Evolutionary conservation across 2,113 vertebrate genomes (phyloP), one percentile per base, ranked within the genome.

Genomic region (Macquaria australasica): DNA sequence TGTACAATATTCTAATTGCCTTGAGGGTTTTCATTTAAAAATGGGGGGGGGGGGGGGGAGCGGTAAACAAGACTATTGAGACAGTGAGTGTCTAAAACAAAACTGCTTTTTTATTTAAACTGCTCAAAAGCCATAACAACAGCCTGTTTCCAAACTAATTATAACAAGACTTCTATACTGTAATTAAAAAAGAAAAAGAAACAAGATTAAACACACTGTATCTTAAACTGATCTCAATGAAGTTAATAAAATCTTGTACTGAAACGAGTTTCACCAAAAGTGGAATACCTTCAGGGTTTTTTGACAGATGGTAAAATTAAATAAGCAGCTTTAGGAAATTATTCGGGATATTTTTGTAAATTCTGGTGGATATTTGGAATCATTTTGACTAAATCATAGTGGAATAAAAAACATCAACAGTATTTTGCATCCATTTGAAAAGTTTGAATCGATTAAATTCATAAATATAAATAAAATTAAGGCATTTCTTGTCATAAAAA

Each of bases 61-160:
- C 34, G 1, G 79, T 84, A 84, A 92, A 87, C 77, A 81, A 83
- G 78, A 79, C 88, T 16, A 79, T 89, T 34, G 59, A 89, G 76
- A 85, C 64, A 20, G 51, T 3, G 45, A 84, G 70, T 0, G 64
- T 64, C 58, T 77, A 18, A 80, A 82, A 84, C 82, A 70, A 87
- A 84, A 83, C 59, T 1, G 69, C 18, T 12, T 73, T 79, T 12
- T 73, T 79, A 79, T 82, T 82, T 76, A 73, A 60, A 70, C 63
- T 11, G 81, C 79, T 85, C 66, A n/a, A 28, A 53, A 81, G 71
- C 62, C 48, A 58, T 70, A 69, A 84, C 51, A 51, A 37, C 88
- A 66, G 82, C 80, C 62, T 60, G 86, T 68, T 53, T 18, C 62
- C 71, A 59, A 79, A 83, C 73, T 85, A 67, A 90, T 90, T 79